phyloP scores from a whole-genome alignment of 64 coral and sea anemone species.

The Catalaphyllia jardinei region DNA sequence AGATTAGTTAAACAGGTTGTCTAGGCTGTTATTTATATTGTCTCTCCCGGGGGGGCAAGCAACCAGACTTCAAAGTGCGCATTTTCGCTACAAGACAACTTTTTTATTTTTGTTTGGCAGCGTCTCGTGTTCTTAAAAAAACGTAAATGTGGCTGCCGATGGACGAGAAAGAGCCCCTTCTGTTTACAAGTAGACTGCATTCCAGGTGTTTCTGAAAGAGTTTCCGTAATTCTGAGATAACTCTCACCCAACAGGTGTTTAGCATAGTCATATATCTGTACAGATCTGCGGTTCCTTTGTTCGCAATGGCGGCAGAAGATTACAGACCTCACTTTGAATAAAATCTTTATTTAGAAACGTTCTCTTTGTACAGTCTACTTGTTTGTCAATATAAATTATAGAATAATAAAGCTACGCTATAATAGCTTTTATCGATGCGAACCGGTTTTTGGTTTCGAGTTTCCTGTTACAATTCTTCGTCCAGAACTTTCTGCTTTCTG shows the following conservation, averaged over 20 bases:
- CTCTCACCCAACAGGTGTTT: slow-evolving; percentile 24
- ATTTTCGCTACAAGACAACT: background rate
- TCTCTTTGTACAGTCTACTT: slow-evolving; percentile 13
- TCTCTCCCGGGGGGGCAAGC: background rate
- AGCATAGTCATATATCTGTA: slow-evolving; percentile 2
- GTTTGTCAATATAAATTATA: slow-evolving; percentile 13
- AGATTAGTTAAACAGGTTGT: slow-evolving; percentile 6
- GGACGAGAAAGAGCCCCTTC: background rate
- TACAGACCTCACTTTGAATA: background rate
- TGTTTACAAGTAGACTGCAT: background rate
- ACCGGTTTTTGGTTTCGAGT: background rate
- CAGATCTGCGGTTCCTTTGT: slow-evolving; percentile 28
- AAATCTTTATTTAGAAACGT: slow-evolving; percentile 22
- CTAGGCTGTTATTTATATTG: slow-evolving; percentile 25
- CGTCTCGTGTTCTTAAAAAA: background rate
- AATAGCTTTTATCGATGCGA: background rate
- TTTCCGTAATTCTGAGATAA: slow-evolving; percentile 14
- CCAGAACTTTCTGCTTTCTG: background rate
- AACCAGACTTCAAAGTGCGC: slow-evolving; percentile 8
- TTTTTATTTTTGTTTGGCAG: background rate
- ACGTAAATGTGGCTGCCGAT: background rate
- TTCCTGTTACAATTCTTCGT: background rate
- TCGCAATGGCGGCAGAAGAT: background rate
- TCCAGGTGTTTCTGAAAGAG: slow-evolving; percentile 11
- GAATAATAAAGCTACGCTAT: background rate